Evolutionary conservation across 2,888 invertebrate genomes (phyloP), one percentile per base, ranked within the genome.

Genomic region (Cantharis rustica): DNA sequence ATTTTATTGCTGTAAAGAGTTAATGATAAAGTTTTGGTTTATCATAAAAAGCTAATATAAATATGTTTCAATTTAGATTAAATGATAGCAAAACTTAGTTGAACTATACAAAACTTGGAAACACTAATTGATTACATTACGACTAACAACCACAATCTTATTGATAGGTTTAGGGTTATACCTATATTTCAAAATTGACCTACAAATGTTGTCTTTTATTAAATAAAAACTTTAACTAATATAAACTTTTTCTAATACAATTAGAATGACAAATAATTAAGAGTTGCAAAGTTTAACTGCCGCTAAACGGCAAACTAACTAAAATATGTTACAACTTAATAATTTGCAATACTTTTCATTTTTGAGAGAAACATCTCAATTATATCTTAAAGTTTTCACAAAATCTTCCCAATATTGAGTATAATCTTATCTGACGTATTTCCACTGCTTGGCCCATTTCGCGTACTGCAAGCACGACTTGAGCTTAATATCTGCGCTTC

Each of bases 121-220:
- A 66, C 64, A 66, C 64, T 66, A 66, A 66, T 66, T 66, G 64
- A 66, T 66, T 66, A 23, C 64, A 66, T 66, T 66, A 66, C 64
- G 64, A 66, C 64, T 66, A 66, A 66, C 64, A 66, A 66, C 64
- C 64, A 23, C 64, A 66, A 66, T 66, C 64, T 66, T 66, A 66
- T 66, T 66, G 64, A 66, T 66, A 66, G 64, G 64, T 66, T 66
- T 66, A 66, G 64, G 64, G 64, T 66, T 20, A 66, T 66, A 66
- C 23, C 64, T 66, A 66, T 66, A 66, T 17, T 66, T 66, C 64
- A 66, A 66, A 66, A 23, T 66, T 23, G 64, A 66, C 64, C 23
- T 23, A 66, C 64, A 23, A 66, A 66, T 66, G 17, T 66, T 11
- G n/a, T 13, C 13, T 66, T 66, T 16, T 66, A 20, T 66, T 66